Conservation (phyloP, 2,888 invertebrate species). For the Leptopilina syphax region DNA sequence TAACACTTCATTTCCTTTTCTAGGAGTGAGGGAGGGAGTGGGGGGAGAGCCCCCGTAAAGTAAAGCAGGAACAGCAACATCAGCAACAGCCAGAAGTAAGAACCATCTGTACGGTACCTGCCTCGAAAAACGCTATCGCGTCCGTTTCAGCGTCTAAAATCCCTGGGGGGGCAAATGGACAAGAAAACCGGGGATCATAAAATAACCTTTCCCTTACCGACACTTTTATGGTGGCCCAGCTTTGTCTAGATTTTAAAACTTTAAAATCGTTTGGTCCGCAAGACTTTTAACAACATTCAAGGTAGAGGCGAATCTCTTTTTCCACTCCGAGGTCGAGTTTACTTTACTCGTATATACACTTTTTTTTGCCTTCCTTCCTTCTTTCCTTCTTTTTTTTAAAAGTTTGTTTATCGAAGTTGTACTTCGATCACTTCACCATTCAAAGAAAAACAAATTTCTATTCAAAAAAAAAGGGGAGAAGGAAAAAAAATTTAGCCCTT, state of each 20-base stretch:
- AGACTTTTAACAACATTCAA: not conserved
- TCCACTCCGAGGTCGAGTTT: not conserved
- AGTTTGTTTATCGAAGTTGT: no score
- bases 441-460: no score
- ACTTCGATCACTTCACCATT: no score
- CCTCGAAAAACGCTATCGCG: not conserved
- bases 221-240: slow-evolving; percentile 70
- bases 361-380: not conserved
- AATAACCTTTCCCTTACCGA: slow-evolving; percentile 63
- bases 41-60: not conserved
- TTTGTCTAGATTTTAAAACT: slow-evolving; percentile 52
- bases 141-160: slow-evolving; percentile 21
- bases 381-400: not conserved
- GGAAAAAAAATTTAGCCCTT: no score
- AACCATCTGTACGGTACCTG: slow-evolving; percentile 40
- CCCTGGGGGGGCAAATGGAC: slow-evolving; percentile 37
- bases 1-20: not conserved
- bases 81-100: not conserved
- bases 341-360: not conserved
- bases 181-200: slow-evolving; percentile 61
- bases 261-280: not conserved
- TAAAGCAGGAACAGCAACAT: slow-evolving; percentile 2
- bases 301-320: not conserved
- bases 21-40: no score
- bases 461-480: no score